phyloP scores from a whole-genome alignment of 2,888 invertebrate species.

The Plagodis pulveraria region DNA sequence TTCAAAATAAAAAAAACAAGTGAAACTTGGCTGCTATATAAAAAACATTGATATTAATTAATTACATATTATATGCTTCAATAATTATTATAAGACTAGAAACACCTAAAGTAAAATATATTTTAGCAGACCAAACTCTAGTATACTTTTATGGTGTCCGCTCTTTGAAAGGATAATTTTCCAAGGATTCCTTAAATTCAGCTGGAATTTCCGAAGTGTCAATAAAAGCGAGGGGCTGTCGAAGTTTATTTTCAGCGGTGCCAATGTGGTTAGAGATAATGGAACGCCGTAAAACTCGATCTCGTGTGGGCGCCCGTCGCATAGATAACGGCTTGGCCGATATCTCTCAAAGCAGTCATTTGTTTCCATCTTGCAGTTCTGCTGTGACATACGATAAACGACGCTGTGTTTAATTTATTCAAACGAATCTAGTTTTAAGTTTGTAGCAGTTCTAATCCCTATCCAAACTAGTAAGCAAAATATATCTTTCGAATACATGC shows the following conservation, averaged over 20 bases:
- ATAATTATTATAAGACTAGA: no score
- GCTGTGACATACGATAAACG: neutral
- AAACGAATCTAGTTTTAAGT: no score
- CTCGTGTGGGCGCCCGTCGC: constrained; percentile 65
- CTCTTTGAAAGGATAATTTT: constrained; percentile 1
- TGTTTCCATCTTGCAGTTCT: constrained; percentile 48
- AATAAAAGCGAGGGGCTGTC: constrained; percentile 55
- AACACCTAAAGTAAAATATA: no score
- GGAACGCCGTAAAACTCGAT: constrained; percentile 67
- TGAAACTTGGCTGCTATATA: no score
- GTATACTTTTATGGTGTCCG: neutral
- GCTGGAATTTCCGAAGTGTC: constrained; percentile 46
- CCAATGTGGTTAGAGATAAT: constrained; percentile 73
- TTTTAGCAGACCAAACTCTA: no score
- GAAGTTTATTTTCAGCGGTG: constrained; percentile 70
- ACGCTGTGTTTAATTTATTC: no score
- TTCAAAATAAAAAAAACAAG: no score
- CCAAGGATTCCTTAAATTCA: constrained; percentile 13
- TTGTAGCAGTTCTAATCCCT: no score
- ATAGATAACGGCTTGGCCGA: constrained; percentile 64
- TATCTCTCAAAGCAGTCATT: constrained; percentile 76
- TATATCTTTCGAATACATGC: no score
- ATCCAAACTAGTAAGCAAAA: no score
- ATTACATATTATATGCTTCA: no score
- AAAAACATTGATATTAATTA: no score